These are phyloP conservation scores for Metalampra italica DNA, from an alignment of 2,888 invertebrate species.

Conservation along the genomic window DNA sequence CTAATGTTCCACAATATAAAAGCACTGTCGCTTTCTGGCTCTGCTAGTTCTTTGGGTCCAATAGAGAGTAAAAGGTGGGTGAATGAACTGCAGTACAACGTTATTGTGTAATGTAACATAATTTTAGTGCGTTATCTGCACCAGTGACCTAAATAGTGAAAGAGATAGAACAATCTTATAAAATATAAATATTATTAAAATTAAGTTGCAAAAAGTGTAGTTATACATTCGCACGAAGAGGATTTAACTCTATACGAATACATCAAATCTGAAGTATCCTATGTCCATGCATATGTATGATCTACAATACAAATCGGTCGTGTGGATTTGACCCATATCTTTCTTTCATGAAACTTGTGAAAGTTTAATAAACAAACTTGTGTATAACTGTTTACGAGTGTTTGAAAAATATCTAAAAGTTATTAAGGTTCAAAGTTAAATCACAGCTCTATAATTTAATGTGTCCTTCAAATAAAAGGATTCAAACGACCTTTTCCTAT, in stretches of 20 bases:
- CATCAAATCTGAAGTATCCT: too few species aligned
- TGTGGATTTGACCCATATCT: too few species aligned
- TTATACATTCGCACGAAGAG: too few species aligned
- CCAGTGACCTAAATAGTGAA: constrained; percentile 20
- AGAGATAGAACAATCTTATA: constrained; percentile 5
- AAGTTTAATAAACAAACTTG: too few species aligned
- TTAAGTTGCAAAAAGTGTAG: too few species aligned
- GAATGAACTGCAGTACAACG: constrained; percentile 46
- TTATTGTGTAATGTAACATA: constrained; percentile 25
- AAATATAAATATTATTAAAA: background rate
- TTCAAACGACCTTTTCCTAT: constrained; percentile 18
- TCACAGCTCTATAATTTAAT: too few species aligned
- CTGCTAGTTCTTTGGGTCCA: constrained; percentile 66
- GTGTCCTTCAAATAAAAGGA: background rate
- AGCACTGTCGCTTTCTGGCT: constrained; percentile 68
- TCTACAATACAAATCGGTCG: too few species aligned
- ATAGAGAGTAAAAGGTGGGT: constrained; percentile 73
- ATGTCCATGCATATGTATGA: too few species aligned
- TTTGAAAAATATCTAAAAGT: too few species aligned
- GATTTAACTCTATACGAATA: background rate
- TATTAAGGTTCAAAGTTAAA: too few species aligned
- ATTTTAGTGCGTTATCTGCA: constrained; percentile 11
- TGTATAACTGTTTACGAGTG: too few species aligned
- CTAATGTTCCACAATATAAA: constrained; percentile 66
- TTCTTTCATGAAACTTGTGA: too few species aligned